Percentiles rank a stretch among this genome's conserved stretches.
Conservation (phyloP, 2,797 vertebrate species). For the Botia almorhae region DNA sequence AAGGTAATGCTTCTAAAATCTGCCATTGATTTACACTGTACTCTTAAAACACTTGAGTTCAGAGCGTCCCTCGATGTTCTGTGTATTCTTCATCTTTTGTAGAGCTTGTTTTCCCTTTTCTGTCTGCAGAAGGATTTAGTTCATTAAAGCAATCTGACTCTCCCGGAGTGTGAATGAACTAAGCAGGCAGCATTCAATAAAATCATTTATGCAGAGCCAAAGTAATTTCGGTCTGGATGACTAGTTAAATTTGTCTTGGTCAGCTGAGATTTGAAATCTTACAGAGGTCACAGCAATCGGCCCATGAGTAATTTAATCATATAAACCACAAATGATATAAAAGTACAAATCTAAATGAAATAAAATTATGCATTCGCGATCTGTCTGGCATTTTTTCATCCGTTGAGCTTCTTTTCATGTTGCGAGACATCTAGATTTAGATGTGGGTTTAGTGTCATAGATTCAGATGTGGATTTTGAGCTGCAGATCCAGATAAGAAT, state of each 20-base stretch:
- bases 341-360: background rate
- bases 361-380: background rate
- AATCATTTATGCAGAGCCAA: conserved; percentile 23
- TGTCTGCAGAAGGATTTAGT: conserved; percentile 2
- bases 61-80: background rate
- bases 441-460: background rate
- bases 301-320: background rate
- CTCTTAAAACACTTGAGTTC: background rate
- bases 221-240: conserved; percentile 40
- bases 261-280: conserved; percentile 45
- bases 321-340: background rate
- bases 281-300: conserved; percentile 12
- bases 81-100: background rate
- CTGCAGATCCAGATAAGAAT: background rate
- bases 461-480: background rate
- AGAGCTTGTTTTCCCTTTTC: conserved; percentile 11
- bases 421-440: background rate
- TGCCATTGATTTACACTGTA: background rate
- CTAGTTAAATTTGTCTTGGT: conserved; percentile 35
- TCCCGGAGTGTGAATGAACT: conserved; percentile 10
- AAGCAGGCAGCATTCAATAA: conserved; percentile 32
- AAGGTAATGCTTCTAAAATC: background rate
- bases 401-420: background rate
- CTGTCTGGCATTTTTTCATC: background rate
- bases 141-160: conserved; percentile 26